These are phyloP conservation scores for Sinocyclocheilus anophthalmus DNA, from an alignment of 2,113 vertebrate genomes.

Conservation along the genomic window DNA sequence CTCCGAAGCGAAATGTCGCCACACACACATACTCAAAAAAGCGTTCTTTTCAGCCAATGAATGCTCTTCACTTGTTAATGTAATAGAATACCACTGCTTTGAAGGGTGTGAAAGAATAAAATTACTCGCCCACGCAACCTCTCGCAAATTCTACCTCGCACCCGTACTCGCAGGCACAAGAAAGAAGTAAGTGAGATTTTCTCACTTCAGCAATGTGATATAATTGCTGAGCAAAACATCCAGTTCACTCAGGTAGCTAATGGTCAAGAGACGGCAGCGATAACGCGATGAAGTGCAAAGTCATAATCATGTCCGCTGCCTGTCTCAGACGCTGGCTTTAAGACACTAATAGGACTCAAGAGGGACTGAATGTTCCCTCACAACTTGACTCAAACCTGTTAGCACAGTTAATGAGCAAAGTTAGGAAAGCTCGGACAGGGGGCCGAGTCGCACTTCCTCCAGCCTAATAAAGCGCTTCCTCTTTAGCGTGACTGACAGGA, in stretches of 20 bases:
- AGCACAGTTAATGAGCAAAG: slow-evolving; percentile 83
- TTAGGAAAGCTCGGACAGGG: slow-evolving; percentile 75
- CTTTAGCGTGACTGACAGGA: slow-evolving; percentile 79
- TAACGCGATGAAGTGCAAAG: slow-evolving; percentile 52
- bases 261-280: slow-evolving; percentile 53
- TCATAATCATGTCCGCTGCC: slow-evolving; percentile 56
- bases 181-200: slow-evolving; percentile 55
- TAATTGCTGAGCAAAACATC: slow-evolving; percentile 59
- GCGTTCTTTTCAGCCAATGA: slow-evolving; percentile 11
- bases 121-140: slow-evolving; percentile 48
- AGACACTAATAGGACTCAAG: slow-evolving; percentile 78
- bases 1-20: slow-evolving; percentile 10
- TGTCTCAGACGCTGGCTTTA: slow-evolving; percentile 61
- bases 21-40: neutral
- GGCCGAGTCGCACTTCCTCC: slow-evolving; percentile 81
- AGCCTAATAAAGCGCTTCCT: slow-evolving; percentile 77
- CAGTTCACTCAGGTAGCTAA: slow-evolving; percentile 52
- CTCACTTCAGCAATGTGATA: slow-evolving; percentile 54
- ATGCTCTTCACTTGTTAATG: slow-evolving; percentile 42
- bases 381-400: slow-evolving; percentile 77
- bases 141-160: slow-evolving; percentile 45
- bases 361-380: slow-evolving; percentile 70
- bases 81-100: slow-evolving; percentile 53
- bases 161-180: slow-evolving; percentile 40
- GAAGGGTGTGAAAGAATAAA: slow-evolving; percentile 54